phyloP scores from a whole-genome alignment of 1,140 invertebrate genomes.

The Kradibia gibbosae region DNA sequence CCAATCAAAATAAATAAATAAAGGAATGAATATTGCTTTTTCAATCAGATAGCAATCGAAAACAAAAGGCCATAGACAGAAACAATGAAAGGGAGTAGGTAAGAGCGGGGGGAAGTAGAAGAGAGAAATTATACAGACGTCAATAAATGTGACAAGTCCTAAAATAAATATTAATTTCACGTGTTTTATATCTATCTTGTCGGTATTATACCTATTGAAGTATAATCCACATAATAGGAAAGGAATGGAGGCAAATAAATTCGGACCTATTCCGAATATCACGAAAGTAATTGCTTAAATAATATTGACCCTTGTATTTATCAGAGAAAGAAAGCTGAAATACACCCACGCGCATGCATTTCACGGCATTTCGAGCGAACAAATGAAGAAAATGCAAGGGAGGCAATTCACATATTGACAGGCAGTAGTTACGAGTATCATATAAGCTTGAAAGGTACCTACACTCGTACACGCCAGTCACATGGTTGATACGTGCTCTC shows the following conservation, averaged over 20 bases:
- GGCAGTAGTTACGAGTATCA: constrained; percentile 48
- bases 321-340: background rate
- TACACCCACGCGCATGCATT: constrained; percentile 50
- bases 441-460: background rate
- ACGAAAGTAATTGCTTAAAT: constrained; percentile 45
- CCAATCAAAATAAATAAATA: too few relatives aligned
- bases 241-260: constrained; percentile 36
- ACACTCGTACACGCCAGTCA: background rate
- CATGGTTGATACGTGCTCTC: background rate
- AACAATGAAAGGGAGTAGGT: background rate
- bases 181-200: background rate
- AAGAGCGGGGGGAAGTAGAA: background rate
- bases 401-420: constrained; percentile 49
- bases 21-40: background rate
- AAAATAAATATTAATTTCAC: constrained; percentile 33
- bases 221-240: background rate
- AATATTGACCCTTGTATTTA: constrained; percentile 51
- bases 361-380: background rate
- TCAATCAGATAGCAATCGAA: background rate
- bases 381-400: constrained; percentile 12
- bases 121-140: background rate
- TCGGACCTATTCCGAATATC: background rate
- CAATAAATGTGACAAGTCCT: constrained; percentile 16
- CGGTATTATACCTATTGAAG: background rate
- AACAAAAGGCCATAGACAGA: background rate